Evolutionary conservation across 2,797 vertebrate genomes (phyloP).

Genomic region (Argentina silus): DNA sequence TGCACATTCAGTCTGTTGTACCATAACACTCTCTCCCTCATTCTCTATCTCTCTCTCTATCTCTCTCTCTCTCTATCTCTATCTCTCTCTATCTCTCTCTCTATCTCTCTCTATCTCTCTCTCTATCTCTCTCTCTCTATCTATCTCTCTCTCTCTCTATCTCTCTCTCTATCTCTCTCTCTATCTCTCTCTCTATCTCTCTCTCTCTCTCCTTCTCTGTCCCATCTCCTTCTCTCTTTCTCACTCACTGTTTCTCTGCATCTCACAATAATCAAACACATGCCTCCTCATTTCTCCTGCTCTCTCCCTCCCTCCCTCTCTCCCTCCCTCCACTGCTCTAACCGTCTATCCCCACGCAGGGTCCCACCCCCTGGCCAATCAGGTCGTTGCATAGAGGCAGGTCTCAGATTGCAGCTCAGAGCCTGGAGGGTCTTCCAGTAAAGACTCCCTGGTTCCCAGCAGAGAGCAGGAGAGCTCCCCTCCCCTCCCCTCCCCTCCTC

Average conservation of each 20-base stretch:
- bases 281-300: background rate
- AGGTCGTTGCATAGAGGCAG: background rate
- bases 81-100: too few species aligned
- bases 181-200: background rate
- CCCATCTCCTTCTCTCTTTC: too few species aligned
- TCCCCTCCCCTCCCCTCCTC: too few species aligned
- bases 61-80: too few species aligned
- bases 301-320: background rate
- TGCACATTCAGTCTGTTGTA: slow-evolving; percentile 16
- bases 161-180: background rate
- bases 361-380: background rate
- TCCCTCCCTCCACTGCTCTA: background rate
- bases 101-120: too few species aligned
- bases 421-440: background rate
- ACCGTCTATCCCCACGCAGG: background rate
- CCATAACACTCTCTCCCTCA: slow-evolving; percentile 10
- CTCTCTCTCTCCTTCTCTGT: background rate
- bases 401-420: background rate
- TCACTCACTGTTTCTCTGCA: too few species aligned
- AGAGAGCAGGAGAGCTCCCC: too few species aligned
- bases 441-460: background rate
- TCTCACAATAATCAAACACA: background rate
- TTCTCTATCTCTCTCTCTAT: too few species aligned
- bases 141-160: background rate
- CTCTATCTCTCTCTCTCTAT: background rate